phyloP scores from a whole-genome alignment of 2,113 vertebrate genomes.

The Narcine bancroftii region DNA sequence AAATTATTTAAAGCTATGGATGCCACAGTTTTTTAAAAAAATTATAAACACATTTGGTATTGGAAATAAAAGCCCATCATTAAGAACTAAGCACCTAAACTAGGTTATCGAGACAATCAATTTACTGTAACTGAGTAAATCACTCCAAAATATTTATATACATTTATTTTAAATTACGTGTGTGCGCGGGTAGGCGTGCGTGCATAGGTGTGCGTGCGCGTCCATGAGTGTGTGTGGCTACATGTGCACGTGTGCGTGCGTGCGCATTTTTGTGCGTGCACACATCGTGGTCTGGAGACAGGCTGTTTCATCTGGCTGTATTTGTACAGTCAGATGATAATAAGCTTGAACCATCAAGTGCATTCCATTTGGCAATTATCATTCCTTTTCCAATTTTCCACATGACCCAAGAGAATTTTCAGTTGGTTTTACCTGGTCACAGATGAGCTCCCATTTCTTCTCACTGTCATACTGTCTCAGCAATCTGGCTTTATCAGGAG shows the following conservation, averaged over 20 bases:
- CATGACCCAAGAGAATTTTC: not conserved
- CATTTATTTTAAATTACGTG: no score
- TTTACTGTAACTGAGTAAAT: no score
- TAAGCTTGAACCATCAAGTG: no score
- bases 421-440: slow-evolving; percentile 76
- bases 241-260: no score
- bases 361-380: not conserved
- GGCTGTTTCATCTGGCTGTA: no score
- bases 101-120: not conserved
- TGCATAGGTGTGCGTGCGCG: no score
- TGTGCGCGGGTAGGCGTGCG: no score
- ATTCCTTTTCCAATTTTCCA: not conserved
- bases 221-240: no score
- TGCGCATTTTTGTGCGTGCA: no score
- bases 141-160: no score
- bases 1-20: not conserved
- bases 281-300: no score
- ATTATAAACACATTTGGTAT: not conserved
- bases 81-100: not conserved
- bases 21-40: not conserved
- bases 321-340: no score
- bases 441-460: slow-evolving; percentile 98
- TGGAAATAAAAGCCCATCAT: not conserved
- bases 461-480: slow-evolving; percentile 94
- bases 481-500: slow-evolving; percentile 91